phyloP scores from a whole-genome alignment of 2,113 vertebrate species.

The Setophaga kirtlandii region DNA sequence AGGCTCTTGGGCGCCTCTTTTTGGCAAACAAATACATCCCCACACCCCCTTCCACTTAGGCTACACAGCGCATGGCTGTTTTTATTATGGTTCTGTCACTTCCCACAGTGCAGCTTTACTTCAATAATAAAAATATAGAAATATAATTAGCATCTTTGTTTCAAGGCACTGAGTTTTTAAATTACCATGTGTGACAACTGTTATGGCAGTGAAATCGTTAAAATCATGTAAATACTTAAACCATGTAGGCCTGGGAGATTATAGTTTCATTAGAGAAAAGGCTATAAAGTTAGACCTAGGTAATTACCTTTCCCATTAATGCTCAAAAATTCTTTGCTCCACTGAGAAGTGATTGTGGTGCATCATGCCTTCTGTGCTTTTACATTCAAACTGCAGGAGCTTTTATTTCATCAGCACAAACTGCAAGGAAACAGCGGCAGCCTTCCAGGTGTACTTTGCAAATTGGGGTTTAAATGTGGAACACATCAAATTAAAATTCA shows the following conservation, averaged over 20 bases:
- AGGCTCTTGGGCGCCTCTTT: not conserved
- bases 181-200: conserved; percentile 71
- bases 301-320: conserved; percentile 89
- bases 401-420: conserved; percentile 91
- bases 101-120: conserved; percentile 39
- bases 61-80: not conserved
- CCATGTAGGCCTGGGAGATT: conserved; percentile 82
- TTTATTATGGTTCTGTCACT: conserved; percentile 45
- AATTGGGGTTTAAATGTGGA: conserved; percentile 95
- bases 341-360: conserved; percentile 82
- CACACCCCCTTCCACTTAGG: not conserved
- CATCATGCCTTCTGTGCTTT: conserved; percentile 81
- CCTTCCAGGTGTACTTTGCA: conserved; percentile 94
- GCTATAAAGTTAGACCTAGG: conserved; percentile 86
- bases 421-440: conserved; percentile 83
- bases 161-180: conserved; percentile 70
- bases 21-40: not conserved
- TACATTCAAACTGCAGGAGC: conserved; percentile 83
- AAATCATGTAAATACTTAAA: conserved; percentile 85
- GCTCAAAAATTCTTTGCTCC: conserved; percentile 85
- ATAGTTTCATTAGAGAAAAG: conserved; percentile 87
- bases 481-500: conserved; percentile 96
- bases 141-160: conserved; percentile 75
- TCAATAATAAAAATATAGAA: conserved; percentile 69
- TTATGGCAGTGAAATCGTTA: conserved; percentile 80